Conservation (phyloP, 1,140 invertebrate species). For the Gerris buenoi region DNA sequence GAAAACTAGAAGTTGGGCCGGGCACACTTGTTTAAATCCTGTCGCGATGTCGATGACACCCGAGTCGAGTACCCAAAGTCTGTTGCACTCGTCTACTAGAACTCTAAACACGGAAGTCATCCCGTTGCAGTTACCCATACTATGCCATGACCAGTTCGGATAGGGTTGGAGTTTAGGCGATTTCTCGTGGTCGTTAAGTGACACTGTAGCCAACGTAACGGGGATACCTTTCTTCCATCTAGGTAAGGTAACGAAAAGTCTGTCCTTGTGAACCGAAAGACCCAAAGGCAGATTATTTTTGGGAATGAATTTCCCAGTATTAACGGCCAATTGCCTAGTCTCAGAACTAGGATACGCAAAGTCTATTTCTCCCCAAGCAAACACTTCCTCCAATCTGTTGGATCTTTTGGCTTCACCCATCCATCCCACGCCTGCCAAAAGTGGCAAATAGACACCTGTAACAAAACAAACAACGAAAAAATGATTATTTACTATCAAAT, state of each 20-base stretch:
- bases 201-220: conserved; percentile 39
- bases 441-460: too few species aligned
- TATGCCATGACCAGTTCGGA: conserved; percentile 55
- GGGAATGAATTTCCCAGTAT: conserved; percentile 39
- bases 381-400: conserved; percentile 14
- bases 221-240: conserved; percentile 62
- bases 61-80: conserved; percentile 59
- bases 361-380: conserved; percentile 21
- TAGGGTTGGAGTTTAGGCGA: conserved; percentile 52
- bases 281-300: conserved; percentile 58
- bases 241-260: conserved; percentile 46
- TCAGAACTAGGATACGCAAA: conserved; percentile 18
- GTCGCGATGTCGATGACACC: conserved; percentile 52
- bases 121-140: conserved; percentile 39
- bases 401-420: neutral
- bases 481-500: too few species aligned
- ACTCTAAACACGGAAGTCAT: conserved; percentile 64
- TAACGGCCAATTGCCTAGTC: conserved; percentile 25
- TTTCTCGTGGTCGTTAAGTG: conserved; percentile 25
- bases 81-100: conserved; percentile 47
- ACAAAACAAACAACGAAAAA: too few species aligned
- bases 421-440: too few species aligned
- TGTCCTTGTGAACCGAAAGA: conserved; percentile 45
- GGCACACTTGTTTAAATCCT: conserved; percentile 50
- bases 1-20: conserved; percentile 56